phyloP scores from a whole-genome alignment of 2,113 vertebrate species.

The Cebus imitator region DNA sequence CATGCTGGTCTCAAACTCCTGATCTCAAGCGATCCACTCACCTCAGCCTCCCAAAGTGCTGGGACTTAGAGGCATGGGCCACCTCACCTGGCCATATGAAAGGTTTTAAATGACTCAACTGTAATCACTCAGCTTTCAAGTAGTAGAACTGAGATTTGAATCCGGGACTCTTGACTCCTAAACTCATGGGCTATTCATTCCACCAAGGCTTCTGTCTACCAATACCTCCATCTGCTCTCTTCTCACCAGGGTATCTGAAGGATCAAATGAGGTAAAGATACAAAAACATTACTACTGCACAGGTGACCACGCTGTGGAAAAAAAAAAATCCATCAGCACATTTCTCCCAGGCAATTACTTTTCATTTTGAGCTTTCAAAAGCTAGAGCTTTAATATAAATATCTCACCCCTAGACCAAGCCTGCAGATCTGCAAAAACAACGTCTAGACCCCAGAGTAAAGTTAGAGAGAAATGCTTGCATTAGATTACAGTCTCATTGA shows the following conservation, averaged over 20 bases:
- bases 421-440: conserved; percentile 38
- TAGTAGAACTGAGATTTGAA: conserved; percentile 2
- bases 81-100: too few species aligned
- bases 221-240: conserved; percentile 10
- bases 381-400: conserved; percentile 32
- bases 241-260: not conserved
- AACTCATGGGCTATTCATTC: conserved; percentile 8
- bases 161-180: not conserved
- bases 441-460: conserved; percentile 47
- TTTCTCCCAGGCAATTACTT: conserved; percentile 35
- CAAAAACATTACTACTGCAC: conserved; percentile 35
- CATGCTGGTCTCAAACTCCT: too few species aligned
- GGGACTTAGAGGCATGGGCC: too few species aligned
- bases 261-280: conserved; percentile 38
- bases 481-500: conserved; percentile 28
- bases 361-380: conserved; percentile 50
- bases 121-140: conserved; percentile 46
- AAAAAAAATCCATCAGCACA: not conserved
- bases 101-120: conserved; percentile 37
- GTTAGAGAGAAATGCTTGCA: conserved; percentile 49
- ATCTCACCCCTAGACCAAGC: not conserved
- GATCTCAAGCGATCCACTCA: too few species aligned
- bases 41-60: too few species aligned
- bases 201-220: not conserved
- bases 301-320: not conserved